Evolutionary conservation across 2,797 vertebrate species (phyloP).

Genomic region (Manis javanica): DNA sequence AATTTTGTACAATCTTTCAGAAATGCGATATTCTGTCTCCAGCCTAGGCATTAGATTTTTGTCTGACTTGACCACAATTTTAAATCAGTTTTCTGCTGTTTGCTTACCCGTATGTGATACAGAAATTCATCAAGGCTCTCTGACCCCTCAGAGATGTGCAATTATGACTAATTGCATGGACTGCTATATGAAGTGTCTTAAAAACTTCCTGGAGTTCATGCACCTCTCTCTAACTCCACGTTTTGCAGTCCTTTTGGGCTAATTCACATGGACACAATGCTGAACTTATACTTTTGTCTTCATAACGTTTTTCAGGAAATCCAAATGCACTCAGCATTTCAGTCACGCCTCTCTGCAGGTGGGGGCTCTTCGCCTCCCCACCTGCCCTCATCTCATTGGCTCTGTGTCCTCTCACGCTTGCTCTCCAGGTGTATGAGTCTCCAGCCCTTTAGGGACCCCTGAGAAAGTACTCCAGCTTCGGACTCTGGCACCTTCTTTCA

Average conservation of each 20-base stretch:
- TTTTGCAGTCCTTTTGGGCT: neutral
- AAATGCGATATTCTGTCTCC: neutral
- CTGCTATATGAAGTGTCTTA: neutral
- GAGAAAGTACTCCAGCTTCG: too few relatives aligned
- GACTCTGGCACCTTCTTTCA: neutral
- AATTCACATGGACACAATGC: neutral
- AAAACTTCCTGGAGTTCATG: neutral
- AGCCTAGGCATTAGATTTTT: neutral
- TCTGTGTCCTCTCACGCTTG: too few relatives aligned
- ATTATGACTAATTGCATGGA: neutral
- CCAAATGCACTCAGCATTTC: neutral
- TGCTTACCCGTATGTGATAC: neutral
- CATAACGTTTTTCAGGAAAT: neutral
- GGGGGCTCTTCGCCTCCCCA: fast-evolving
- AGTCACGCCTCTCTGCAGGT: fast-evolving
- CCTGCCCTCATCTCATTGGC: neutral
- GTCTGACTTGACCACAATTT: neutral
- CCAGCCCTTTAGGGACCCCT: neutral
- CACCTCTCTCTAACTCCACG: neutral
- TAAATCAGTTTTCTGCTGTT: neutral
- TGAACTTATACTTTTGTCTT: neutral
- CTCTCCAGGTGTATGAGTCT: neutral
- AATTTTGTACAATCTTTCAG: neutral
- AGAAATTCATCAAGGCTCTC: neutral
- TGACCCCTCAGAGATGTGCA: neutral